Conservation (phyloP, 2,888 invertebrate species). For the Drosophila limbata region DNA sequence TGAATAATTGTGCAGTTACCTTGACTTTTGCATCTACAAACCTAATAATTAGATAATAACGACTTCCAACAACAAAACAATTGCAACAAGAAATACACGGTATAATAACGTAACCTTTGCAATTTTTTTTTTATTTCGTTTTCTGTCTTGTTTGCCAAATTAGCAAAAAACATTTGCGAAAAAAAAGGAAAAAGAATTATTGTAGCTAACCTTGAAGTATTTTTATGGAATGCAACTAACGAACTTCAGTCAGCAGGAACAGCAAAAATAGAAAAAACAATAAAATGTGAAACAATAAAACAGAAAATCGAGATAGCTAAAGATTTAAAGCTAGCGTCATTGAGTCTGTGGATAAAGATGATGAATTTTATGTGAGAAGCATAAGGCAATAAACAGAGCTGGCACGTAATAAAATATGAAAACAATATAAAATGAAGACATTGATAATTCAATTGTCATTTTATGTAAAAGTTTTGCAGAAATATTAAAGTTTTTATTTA, state of each 20-base stretch:
- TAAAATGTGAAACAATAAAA: conserved; percentile 16
- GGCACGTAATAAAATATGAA: no score
- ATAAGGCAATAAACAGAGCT: conserved; percentile 6
- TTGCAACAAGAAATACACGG: conserved; percentile 51
- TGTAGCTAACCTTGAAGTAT: conserved; percentile 62
- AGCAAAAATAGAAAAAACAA: background rate
- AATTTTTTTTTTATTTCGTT: conserved; percentile 49
- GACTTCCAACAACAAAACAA: conserved; percentile 38
- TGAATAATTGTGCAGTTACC: conserved; percentile 74
- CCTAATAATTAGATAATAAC: conserved; percentile 71
- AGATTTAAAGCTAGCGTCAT: conserved; percentile 34
- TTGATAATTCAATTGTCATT: no score
- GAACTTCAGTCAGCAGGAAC: conserved; percentile 24
- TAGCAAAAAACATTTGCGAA: conserved; percentile 35
- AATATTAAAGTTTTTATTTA: no score
- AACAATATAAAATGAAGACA: no score
- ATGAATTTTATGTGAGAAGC: conserved; percentile 17
- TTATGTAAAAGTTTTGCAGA: no score
- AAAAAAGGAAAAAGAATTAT: conserved; percentile 30
- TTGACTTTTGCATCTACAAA: conserved; percentile 73
- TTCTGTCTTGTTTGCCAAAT: conserved; percentile 53
- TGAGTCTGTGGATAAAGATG: conserved; percentile 26
- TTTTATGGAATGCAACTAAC: conserved; percentile 56
- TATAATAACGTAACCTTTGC: conserved; percentile 54
- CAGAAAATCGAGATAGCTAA: conserved; percentile 13